These are phyloP conservation scores for Cosmia pyralina DNA, from an alignment of 2,888 invertebrate species.

Conservation along the genomic window DNA sequence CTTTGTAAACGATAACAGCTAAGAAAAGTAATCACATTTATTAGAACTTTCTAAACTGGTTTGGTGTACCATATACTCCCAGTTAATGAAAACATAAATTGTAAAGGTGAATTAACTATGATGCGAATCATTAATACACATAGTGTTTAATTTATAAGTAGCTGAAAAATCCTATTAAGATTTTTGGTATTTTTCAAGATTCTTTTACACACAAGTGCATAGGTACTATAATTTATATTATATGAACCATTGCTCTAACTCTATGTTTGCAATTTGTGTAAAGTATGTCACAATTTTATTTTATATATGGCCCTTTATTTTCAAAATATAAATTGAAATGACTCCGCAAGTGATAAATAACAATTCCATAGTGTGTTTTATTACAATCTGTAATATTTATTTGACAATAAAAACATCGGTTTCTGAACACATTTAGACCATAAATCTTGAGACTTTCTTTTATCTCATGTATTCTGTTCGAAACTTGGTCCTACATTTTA, in stretches of 20 bases:
- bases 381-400: constrained; percentile 21
- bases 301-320: not conserved
- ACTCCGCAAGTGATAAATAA: constrained; percentile 4
- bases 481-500: constrained; percentile 12
- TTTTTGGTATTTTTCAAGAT: not conserved
- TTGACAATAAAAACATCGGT: constrained; percentile 17
- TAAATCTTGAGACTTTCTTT: constrained; percentile 27
- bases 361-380: constrained; percentile 15
- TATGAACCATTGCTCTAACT: not conserved
- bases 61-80: constrained; percentile 12
- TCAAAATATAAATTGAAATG: constrained; percentile 1
- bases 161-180: not conserved
- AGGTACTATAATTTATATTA: constrained; percentile 7
- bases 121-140: not conserved
- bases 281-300: not conserved
- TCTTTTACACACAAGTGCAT: no score
- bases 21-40: constrained; percentile 1
- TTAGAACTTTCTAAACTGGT: constrained; percentile 6
- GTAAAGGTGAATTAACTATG: constrained; percentile 2
- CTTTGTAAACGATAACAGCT: not conserved
- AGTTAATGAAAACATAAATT: constrained; percentile 38
- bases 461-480: not conserved
- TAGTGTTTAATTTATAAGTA: constrained; percentile 1
- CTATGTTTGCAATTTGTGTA: not conserved
- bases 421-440: constrained; percentile 13